phyloP scores from a whole-genome alignment of 2,113 vertebrate genomes.

The Eurystomus gularis region DNA sequence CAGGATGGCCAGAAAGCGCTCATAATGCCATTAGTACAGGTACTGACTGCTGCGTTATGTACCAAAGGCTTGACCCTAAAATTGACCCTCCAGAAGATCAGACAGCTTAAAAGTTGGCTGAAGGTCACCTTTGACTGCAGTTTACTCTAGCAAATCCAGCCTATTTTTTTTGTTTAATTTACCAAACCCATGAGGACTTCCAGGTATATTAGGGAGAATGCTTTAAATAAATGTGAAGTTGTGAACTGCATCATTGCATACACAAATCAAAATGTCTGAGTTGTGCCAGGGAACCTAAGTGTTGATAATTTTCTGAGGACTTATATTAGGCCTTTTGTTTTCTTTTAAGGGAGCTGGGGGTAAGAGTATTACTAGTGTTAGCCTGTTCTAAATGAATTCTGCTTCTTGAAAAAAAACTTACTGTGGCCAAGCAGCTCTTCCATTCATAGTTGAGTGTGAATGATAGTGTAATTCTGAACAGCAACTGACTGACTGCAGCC shows the following conservation, averaged over 20 bases:
- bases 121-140: neutral
- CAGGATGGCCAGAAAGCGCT: neutral
- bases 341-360: neutral
- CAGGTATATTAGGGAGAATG: neutral
- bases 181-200: neutral
- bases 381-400: neutral
- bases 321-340: neutral
- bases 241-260: rapidly evolving
- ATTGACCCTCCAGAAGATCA: neutral
- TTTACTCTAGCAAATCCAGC: neutral
- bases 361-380: neutral
- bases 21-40: rapidly evolving
- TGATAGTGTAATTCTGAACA: neutral
- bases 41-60: neutral
- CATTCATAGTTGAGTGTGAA: neutral
- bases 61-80: neutral
- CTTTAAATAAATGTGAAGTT: neutral
- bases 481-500: neutral
- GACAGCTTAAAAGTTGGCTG: neutral
- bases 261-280: neutral
- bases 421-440: neutral
- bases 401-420: neutral
- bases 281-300: neutral
- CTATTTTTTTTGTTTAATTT: neutral
- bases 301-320: neutral